Base-by-base conservation (phyloP, 2,797 vertebrate genomes). In the Onychomys arenicola region DNA sequence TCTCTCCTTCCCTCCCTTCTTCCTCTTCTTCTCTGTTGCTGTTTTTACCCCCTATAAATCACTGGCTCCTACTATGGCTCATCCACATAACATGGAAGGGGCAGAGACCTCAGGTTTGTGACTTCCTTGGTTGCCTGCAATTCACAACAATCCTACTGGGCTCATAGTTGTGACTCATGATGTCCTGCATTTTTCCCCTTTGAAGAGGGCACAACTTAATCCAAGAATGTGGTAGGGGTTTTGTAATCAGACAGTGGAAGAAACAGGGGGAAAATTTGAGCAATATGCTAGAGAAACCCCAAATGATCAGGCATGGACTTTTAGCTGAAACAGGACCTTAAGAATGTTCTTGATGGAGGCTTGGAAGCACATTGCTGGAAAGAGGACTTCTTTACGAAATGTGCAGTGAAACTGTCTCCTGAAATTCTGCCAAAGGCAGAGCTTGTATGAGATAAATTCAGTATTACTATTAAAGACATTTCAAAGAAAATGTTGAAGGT, bases 371-470 rank as follows among this genome's bases (percentile, higher is more conserved):
- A 61, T 59, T 40, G 16, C 2, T 49, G 46, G 37, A 89, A 89
- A 6, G 21, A 85, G 7, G 49, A 71, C 21, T 14, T 75, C 84
- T 84, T 37, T 52, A 14, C 32, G 2, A 34, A 34, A 77, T 81
- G 27, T 37, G 69, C 57, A 13, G 29, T 13, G 40, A 89, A 86
- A 83, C 1, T 29, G 40, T 75, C 59, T 32, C 14, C 69, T 67
- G 46, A 7, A 86, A 67, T 78, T 83, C n/a, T 2, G 2, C 43
- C 40, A 61, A 85, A 95, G 90, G 78, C 55, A 93, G 86, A 94
- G 49, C 29, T 83, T 93, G 0, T 34, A 78, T 69, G 61, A 65
- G 73, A 63, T 67, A 85, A 65, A 89, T 9, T 2, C 43, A 14
- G 27, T 27, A 63, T 11, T 63, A 63, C 32, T 83, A 43, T 63